Conservation (phyloP, 2,888 invertebrate genomes). For the Cosmia pyralina region DNA sequence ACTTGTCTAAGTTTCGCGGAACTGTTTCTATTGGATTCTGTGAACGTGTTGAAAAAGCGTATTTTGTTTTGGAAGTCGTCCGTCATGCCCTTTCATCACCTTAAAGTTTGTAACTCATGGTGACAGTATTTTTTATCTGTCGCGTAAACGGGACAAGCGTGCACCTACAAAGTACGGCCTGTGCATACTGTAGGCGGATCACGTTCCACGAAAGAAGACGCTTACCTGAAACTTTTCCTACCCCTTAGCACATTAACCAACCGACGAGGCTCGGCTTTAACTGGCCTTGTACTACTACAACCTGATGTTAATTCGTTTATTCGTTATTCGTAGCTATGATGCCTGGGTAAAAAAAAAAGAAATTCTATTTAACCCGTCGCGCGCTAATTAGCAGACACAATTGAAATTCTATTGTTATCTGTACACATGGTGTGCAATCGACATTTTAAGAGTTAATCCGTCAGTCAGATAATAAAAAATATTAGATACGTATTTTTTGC, state of each 20-base stretch:
- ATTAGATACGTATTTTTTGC: no score
- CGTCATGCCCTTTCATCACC: slow-evolving; percentile 63
- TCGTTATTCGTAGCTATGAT: slow-evolving; percentile 56
- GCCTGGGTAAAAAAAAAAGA: no score
- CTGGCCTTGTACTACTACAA: slow-evolving; percentile 71
- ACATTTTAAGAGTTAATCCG: no score
- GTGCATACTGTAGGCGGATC: slow-evolving; percentile 80
- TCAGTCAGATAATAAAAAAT: no score
- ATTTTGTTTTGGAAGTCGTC: slow-evolving; percentile 63
- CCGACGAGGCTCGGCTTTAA: slow-evolving; percentile 75
- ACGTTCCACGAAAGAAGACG: slow-evolving; percentile 87
- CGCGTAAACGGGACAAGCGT: slow-evolving; percentile 62
- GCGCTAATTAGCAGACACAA: no score
- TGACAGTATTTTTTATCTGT: slow-evolving; percentile 67
- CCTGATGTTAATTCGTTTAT: slow-evolving; percentile 70
- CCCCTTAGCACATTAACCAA: slow-evolving; percentile 89
- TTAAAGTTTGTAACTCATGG: slow-evolving; percentile 68
- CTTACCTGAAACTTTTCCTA: slow-evolving; percentile 89
- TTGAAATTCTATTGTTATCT: no score
- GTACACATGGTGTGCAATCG: no score
- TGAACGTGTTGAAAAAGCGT: slow-evolving; percentile 59
- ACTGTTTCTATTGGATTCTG: slow-evolving; percentile 56
- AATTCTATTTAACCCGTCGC: no score
- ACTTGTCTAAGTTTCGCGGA: slow-evolving; percentile 53
- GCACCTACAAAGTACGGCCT: slow-evolving; percentile 63